Conservation (phyloP, 2,797 vertebrate genomes). For the Erithacus rubecula region DNA sequence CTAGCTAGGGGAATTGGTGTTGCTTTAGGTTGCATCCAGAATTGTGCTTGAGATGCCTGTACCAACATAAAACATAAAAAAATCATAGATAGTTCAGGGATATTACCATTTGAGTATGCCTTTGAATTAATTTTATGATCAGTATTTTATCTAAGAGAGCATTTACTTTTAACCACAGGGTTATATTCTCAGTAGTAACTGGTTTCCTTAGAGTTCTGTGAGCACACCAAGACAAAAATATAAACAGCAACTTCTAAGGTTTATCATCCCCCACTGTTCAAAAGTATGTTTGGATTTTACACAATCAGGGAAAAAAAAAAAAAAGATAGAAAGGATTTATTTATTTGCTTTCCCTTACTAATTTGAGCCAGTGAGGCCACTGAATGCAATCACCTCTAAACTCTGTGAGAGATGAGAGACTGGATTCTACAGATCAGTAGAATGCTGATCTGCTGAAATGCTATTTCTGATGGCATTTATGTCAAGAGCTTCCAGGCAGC, state of each 20-base stretch:
- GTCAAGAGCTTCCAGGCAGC: not conserved
- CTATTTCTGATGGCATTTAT: not conserved
- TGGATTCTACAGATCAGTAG: not conserved
- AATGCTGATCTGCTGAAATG: not conserved
- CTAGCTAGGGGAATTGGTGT: not conserved
- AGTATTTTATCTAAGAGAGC: not conserved
- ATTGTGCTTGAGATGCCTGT: not conserved
- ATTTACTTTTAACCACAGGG: not conserved
- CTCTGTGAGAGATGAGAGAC: not conserved
- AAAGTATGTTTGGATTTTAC: not conserved
- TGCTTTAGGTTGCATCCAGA: not conserved
- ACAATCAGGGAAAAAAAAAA: fast-evolving
- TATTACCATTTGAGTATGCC: not conserved
- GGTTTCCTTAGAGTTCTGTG: not conserved
- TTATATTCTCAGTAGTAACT: not conserved
- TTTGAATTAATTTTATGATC: not conserved
- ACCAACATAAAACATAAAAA: not conserved
- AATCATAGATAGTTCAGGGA: not conserved
- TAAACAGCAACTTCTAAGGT: not conserved
- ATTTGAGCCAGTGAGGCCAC: not conserved
- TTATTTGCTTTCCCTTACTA: not conserved
- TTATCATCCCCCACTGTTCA: not conserved
- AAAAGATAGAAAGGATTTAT: not conserved
- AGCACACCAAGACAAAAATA: not conserved
- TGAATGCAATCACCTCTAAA: not conserved